These are phyloP conservation scores for Galeopterus variegatus DNA, from an alignment of 2,113 vertebrate species.

Conservation along the genomic window DNA sequence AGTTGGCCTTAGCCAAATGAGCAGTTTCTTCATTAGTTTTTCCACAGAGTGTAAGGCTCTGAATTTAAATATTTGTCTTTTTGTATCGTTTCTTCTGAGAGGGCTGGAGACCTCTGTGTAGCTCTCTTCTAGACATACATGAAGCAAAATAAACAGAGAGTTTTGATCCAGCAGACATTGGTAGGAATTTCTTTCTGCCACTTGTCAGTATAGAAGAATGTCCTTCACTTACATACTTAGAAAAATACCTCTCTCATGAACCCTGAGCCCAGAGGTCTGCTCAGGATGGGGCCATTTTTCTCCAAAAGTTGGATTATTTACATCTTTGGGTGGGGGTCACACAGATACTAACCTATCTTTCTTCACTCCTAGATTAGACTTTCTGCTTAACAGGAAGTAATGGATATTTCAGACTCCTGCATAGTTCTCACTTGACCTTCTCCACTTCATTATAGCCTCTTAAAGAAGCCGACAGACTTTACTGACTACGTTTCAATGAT, in stretches of 20 bases:
- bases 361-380: conserved; percentile 55
- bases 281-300: conserved; percentile 41
- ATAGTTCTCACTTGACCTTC: conserved; percentile 49
- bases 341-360: conserved; percentile 63
- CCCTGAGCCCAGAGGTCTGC: conserved; percentile 17
- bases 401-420: conserved; percentile 38
- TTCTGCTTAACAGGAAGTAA: conserved; percentile 30
- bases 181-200: neutral
- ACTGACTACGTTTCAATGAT: conserved; percentile 15
- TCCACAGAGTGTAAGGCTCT: neutral
- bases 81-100: conserved; percentile 46
- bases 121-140: neutral
- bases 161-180: neutral
- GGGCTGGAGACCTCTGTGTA: neutral
- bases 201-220: neutral
- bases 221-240: neutral
- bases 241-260: conserved; percentile 10
- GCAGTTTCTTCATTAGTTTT: conserved; percentile 52
- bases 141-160: neutral
- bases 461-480: conserved; percentile 54
- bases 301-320: conserved; percentile 49
- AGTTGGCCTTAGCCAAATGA: conserved; percentile 67
- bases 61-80: conserved; percentile 46
- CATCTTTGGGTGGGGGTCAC: conserved; percentile 48
- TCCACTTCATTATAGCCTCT: conserved; percentile 54